Conservation (phyloP, 2,113 vertebrate genomes). For the Percopsis transmontana region DNA sequence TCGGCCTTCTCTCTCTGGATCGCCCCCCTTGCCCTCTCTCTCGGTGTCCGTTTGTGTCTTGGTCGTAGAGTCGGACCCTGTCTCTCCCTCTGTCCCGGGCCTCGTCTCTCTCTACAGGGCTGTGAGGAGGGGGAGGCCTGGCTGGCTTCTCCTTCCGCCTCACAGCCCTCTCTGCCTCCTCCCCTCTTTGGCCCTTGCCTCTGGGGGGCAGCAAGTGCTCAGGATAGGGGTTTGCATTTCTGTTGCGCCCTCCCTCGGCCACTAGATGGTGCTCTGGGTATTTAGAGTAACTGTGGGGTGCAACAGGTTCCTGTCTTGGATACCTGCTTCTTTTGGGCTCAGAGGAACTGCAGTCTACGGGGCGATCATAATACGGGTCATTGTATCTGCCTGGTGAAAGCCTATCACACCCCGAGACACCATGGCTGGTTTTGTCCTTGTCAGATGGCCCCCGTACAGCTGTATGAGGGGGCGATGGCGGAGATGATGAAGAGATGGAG, state of each 20-base stretch:
- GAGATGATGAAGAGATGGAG: neutral
- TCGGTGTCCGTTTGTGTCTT: slow-evolving; percentile 8
- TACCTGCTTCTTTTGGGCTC: slow-evolving; percentile 60
- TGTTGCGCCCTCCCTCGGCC: slow-evolving; percentile 49
- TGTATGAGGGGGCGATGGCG: slow-evolving; percentile 40
- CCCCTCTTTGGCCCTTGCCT: slow-evolving; percentile 59
- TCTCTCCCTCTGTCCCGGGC: slow-evolving; percentile 38
- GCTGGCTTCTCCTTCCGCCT: slow-evolving; percentile 67
- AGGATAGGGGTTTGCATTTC: slow-evolving; percentile 63
- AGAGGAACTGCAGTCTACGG: slow-evolving; percentile 56
- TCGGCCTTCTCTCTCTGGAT: neutral
- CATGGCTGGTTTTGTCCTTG: slow-evolving; percentile 46
- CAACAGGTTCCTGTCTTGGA: slow-evolving; percentile 55
- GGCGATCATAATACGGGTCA: slow-evolving; percentile 35
- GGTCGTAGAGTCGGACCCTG: neutral
- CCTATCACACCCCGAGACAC: slow-evolving; percentile 63
- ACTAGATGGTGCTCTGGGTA: slow-evolving; percentile 44
- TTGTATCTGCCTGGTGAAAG: slow-evolving; percentile 23
- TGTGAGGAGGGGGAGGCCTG: slow-evolving; percentile 64
- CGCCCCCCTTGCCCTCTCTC: slow-evolving; percentile 32
- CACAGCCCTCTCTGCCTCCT: slow-evolving; percentile 52
- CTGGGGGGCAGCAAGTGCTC: slow-evolving; percentile 69
- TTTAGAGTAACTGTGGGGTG: slow-evolving; percentile 41
- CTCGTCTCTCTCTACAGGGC: slow-evolving; percentile 63
- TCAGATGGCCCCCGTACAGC: slow-evolving; percentile 49